Evolutionary conservation across 2,797 vertebrate species (phyloP).

Genomic region (Cygnus olor): DNA sequence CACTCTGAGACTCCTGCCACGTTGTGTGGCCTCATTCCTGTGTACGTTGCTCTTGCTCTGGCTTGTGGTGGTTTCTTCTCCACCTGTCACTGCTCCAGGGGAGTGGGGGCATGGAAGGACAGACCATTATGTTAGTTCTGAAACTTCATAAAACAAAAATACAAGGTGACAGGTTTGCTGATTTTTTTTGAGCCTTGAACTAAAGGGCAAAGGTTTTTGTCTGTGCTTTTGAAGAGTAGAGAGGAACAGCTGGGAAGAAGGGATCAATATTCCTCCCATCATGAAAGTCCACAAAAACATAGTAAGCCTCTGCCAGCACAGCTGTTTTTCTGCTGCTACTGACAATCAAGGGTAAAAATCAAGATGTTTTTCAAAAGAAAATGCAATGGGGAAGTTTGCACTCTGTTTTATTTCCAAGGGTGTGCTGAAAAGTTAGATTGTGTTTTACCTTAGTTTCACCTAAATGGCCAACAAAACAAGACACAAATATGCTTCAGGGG

Average conservation of each 20-base stretch:
- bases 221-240: not conserved
- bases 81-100: too few species aligned
- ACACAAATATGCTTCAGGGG: not conserved
- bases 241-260: not conserved
- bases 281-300: not conserved
- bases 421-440: not conserved
- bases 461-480: not conserved
- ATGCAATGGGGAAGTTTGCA: not conserved
- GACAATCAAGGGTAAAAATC: not conserved
- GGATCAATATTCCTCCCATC: not conserved
- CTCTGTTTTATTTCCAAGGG: not conserved
- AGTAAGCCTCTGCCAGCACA: not conserved
- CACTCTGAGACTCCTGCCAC: accelerated
- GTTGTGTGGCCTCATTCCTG: accelerated
- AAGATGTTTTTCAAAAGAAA: not conserved
- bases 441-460: not conserved
- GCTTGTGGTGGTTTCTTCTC: not conserved
- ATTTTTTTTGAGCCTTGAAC: not conserved
- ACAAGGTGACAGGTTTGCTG: not conserved
- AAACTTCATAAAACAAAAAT: not conserved
- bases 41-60: accelerated
- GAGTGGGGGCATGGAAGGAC: too few species aligned
- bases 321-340: not conserved
- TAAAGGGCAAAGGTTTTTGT: not conserved
- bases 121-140: not conserved